Conservation (phyloP, 2,888 invertebrate species). For the Agonopterix heracliana region DNA sequence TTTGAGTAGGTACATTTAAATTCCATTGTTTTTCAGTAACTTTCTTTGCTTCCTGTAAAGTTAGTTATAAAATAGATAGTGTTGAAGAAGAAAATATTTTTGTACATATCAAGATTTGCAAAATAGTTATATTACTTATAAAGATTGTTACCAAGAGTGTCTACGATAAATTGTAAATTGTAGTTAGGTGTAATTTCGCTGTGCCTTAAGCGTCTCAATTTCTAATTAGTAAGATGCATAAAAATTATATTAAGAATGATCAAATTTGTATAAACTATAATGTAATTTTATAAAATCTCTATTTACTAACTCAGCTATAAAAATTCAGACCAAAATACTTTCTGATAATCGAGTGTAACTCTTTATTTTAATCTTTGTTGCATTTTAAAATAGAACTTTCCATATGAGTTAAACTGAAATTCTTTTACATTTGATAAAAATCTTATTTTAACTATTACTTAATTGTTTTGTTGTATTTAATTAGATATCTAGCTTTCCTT, state of each 20-base stretch:
- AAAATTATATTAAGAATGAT: conserved; percentile 45
- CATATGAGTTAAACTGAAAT: too few relatives aligned
- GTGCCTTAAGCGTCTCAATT: conserved; percentile 76
- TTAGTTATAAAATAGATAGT: conserved; percentile 41
- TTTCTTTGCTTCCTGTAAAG: conserved; percentile 18
- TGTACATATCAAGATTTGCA: conserved; percentile 74
- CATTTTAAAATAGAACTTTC: too few relatives aligned
- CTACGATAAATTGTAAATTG: conserved; percentile 39
- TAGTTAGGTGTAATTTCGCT: conserved; percentile 69
- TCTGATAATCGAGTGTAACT: too few relatives aligned
- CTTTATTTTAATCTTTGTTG: too few relatives aligned
- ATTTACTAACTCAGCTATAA: conserved; percentile 37
- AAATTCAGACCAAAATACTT: conserved; percentile 35
- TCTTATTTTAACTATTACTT: too few relatives aligned
- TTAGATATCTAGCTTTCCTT: conserved; percentile 27
- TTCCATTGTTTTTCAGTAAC: conserved; percentile 2
- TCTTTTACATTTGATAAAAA: too few relatives aligned
- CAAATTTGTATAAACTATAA: conserved; percentile 54
- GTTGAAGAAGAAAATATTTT: conserved; percentile 64
- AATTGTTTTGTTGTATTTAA: neutral
- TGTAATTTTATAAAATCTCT: conserved; percentile 59
- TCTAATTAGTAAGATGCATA: conserved; percentile 58
- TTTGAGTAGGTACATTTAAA: neutral
- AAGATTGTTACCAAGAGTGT: conserved; percentile 70
- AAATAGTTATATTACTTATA: conserved; percentile 33